Evolutionary conservation across 2,113 vertebrate species (phyloP).

Genomic region (Pituophis catenifer): DNA sequence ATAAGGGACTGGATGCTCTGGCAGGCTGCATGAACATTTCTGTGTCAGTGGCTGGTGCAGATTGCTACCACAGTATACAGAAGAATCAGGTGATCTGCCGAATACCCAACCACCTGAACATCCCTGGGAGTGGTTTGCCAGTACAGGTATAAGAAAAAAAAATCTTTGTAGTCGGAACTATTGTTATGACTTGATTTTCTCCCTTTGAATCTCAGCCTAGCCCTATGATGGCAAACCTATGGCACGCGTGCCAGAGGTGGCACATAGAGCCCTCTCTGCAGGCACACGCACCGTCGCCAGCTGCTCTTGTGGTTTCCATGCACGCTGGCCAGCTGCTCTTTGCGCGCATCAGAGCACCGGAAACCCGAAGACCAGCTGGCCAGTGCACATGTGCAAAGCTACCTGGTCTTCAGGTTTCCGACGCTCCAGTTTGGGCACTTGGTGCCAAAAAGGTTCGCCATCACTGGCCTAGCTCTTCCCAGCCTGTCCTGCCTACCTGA

Average conservation of each 20-base stretch:
- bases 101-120: slow-evolving; percentile 75
- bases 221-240: too few relatives aligned
- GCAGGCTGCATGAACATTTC: slow-evolving; percentile 83
- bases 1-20: slow-evolving; percentile 78
- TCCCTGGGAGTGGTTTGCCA: slow-evolving; percentile 68
- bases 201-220: background rate
- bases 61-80: slow-evolving; percentile 82
- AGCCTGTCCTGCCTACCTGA: background rate
- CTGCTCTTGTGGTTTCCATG: too few relatives aligned
- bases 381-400: too few relatives aligned
- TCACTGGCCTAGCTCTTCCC: background rate
- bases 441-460: too few relatives aligned
- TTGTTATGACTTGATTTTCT: background rate
- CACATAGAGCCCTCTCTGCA: too few relatives aligned
- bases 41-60: slow-evolving; percentile 79
- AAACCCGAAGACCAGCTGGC: too few relatives aligned
- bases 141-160: slow-evolving; percentile 74
- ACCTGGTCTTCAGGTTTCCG: too few relatives aligned
- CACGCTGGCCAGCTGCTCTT: too few relatives aligned
- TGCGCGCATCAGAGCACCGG: too few relatives aligned
- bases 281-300: too few relatives aligned
- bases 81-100: slow-evolving; percentile 86
- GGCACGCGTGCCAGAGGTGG: too few relatives aligned
- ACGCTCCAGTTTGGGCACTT: too few relatives aligned
- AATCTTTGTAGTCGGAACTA: background rate